Percentiles rank a stretch among this genome's conserved stretches.
phyloP scores from a whole-genome alignment of 2,113 vertebrate genomes.

The Noturus placidus region DNA sequence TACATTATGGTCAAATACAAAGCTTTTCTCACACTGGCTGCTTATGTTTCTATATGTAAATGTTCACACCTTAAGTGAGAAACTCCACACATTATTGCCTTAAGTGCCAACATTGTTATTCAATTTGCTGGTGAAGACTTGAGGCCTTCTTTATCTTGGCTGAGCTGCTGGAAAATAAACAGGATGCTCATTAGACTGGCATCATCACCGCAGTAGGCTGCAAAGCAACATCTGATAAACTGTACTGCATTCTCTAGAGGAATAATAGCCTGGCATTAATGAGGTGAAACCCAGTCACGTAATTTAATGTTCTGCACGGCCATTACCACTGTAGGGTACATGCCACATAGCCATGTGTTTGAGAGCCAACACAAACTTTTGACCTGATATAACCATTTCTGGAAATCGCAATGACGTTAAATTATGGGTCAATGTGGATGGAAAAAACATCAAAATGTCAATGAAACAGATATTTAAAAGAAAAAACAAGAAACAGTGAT shows the following conservation, averaged over 20 bases:
- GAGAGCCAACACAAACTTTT: conserved; percentile 16
- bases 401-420: neutral
- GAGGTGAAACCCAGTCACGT: conserved; percentile 43
- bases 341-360: neutral
- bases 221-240: conserved; percentile 51
- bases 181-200: conserved; percentile 56
- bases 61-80: neutral
- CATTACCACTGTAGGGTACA: conserved; percentile 46
- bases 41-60: neutral
- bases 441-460: no score
- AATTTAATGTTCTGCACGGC: conserved; percentile 26
- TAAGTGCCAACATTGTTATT: neutral
- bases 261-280: conserved; percentile 45
- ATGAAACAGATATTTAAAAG: neutral
- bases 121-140: neutral
- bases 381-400: neutral
- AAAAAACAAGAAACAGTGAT: neutral
- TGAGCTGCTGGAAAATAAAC: conserved; percentile 46
- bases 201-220: conserved; percentile 48
- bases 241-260: conserved; percentile 26
- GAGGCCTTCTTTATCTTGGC: conserved; percentile 48
- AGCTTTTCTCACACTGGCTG: neutral
- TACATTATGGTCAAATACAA: neutral
- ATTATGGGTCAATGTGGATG: neutral
- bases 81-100: neutral